Percentiles rank a stretch among this genome's conserved stretches.
phyloP scores from a whole-genome alignment of 2,888 invertebrate genomes.

The Bhutanitis thaidina region DNA sequence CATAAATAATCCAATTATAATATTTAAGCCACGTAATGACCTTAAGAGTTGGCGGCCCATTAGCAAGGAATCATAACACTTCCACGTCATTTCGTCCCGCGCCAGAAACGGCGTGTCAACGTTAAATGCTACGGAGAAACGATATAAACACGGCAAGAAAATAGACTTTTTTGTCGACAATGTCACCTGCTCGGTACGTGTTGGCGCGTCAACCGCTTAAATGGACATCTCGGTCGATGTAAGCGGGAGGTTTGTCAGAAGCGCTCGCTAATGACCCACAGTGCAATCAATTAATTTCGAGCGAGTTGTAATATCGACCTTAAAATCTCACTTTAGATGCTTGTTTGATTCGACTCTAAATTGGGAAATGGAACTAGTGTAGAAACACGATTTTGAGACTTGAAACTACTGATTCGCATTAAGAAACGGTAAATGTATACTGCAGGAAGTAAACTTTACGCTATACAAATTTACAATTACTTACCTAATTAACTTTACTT shows the following conservation, averaged over 20 bases:
- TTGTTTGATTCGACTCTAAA: conserved; percentile 1
- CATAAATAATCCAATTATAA: conserved; percentile 56
- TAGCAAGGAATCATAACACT: conserved; percentile 45
- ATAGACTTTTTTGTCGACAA: conserved; percentile 42
- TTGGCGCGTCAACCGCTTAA: conserved; percentile 46
- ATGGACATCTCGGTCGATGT: conserved; percentile 42
- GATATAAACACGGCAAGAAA: conserved; percentile 35
- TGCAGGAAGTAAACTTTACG: too few relatives aligned
- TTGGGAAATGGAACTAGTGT: background rate
- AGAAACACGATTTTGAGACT: background rate
- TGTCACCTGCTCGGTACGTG: conserved; percentile 47
- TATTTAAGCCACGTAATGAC: conserved; percentile 48
- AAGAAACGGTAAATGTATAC: too few relatives aligned
- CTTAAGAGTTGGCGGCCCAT: conserved; percentile 49
- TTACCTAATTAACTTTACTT: too few relatives aligned
- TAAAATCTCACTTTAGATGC: conserved; percentile 9
- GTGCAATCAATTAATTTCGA: conserved; percentile 37
- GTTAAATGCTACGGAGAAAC: conserved; percentile 36
- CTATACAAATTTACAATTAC: too few relatives aligned
- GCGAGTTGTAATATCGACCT: conserved; percentile 1
- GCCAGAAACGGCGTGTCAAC: conserved; percentile 35
- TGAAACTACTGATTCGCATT: background rate
- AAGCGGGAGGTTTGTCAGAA: conserved; percentile 39
- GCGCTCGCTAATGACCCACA: conserved; percentile 39
- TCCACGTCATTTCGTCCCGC: conserved; percentile 13